Base-by-base conservation (phyloP, 2,797 vertebrate species). In the Epinephelus malabaricus region DNA sequence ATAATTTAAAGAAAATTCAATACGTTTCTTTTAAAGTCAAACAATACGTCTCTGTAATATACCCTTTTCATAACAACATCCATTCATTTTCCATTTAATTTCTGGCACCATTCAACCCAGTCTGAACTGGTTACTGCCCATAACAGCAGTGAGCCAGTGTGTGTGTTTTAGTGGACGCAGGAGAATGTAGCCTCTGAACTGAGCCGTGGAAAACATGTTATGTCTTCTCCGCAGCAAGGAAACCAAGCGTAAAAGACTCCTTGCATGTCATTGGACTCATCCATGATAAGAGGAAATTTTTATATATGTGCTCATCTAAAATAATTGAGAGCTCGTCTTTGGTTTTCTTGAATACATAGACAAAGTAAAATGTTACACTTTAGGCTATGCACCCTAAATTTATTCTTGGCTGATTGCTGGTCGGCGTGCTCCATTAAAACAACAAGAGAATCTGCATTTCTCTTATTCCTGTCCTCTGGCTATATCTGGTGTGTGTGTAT, bases 211-310 rank as follows among this genome's bases (percentile, higher is more conserved):
- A 67, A 85, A 76, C 67, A 78, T 18, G 60, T 51, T 17, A 23
- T 23, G 13, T 74, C 55, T 76, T 10, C 50, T 63, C 12, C 2
- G 11, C 0, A 0, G 43, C 54, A 43, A 69, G 11, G 43, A 65
- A 49, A 56, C 49, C 69, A 71, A 38, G 59, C 61, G 59, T 27
- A 73, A 78, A 70, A 30, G n/a, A 40, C 23, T 53, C 4, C 25
- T 9, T 51, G 55, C 30, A 73, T 23, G 74, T 56, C 34, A 3
- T 34, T 60, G 67, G 68, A 76, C 55, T 82, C 60, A 76, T 60
- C 59, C 59, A 15, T 46, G 19, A 62, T 23, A 53, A 15, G 17
- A 53, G 2, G 27, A 34, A 34, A 7, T 34, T 34, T 8, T 34
- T 8, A 34, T 34, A 34, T 34, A 6, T 34, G 34, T 34, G 7